phyloP scores from a whole-genome alignment of 1,140 invertebrate species.

The Dolichoris vasculosae region DNA sequence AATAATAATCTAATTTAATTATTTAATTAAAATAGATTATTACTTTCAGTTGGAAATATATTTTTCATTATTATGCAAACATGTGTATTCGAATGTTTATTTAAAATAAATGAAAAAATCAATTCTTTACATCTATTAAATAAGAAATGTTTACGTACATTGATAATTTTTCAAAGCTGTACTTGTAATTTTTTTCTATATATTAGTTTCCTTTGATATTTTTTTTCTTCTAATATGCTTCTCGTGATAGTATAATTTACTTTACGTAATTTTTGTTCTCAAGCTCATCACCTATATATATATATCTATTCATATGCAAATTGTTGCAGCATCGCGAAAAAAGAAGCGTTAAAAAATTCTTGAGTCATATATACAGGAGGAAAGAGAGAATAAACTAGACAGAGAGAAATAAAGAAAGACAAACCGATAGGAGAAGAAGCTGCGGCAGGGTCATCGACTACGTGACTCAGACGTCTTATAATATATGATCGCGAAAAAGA shows the following conservation, averaged over 20 bases:
- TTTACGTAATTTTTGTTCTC: constrained; percentile 25
- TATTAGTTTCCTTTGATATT: not conserved
- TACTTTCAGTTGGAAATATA: too few relatives aligned
- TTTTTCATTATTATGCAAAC: too few relatives aligned
- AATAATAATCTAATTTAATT: too few relatives aligned
- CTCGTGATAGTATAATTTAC: not conserved
- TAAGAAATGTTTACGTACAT: too few relatives aligned
- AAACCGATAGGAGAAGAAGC: not conserved
- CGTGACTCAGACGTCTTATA: constrained; percentile 49
- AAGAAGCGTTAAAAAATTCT: not conserved
- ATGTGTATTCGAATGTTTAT: too few relatives aligned
- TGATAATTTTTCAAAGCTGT: not conserved
- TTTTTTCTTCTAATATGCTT: not conserved
- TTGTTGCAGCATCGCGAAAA: constrained; percentile 30
- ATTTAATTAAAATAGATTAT: too few relatives aligned
- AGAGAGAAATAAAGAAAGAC: not conserved
- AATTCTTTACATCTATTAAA: too few relatives aligned
- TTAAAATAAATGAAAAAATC: too few relatives aligned
- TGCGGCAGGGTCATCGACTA: constrained; percentile 58
- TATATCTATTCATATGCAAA: not conserved
- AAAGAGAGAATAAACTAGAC: constrained; percentile 7
- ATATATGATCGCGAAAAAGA: constrained; percentile 48
- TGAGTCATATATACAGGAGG: not conserved
- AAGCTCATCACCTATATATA: not conserved
- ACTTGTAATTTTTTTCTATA: not conserved